Percentiles rank a stretch among this genome's conserved stretches.
Evolutionary conservation across 2,888 invertebrate genomes (phyloP).

Genomic region (Drosophila pegasa): DNA sequence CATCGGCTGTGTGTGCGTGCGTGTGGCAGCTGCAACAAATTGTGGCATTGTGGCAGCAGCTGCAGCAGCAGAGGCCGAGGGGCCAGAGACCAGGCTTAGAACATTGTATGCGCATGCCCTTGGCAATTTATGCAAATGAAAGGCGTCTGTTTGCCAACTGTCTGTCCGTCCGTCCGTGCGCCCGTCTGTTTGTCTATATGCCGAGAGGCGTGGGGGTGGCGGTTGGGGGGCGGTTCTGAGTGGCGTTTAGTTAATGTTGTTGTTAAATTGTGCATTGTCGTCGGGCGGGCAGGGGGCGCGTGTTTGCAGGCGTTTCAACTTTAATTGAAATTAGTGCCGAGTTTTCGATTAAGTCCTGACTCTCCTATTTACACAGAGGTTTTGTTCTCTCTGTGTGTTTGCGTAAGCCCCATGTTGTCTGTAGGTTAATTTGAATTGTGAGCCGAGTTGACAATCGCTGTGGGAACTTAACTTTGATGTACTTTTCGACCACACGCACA

Average conservation of each 20-base stretch:
- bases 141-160: constrained; percentile 53
- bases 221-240: constrained; percentile 4
- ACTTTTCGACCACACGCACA: background rate
- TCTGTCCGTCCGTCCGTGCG: constrained; percentile 20
- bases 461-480: constrained; percentile 27
- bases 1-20: background rate
- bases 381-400: constrained; percentile 4
- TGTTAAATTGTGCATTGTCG: constrained; percentile 66
- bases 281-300: constrained; percentile 7
- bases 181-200: constrained; percentile 4
- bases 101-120: constrained; percentile 19
- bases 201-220: no score
- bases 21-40: constrained; percentile 20
- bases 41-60: background rate
- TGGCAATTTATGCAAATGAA: constrained; percentile 70
- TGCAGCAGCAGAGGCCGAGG: background rate
- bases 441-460: constrained; percentile 12
- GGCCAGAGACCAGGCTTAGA: background rate
- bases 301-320: constrained; percentile 60
- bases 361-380: constrained; percentile 30
- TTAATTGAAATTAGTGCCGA: constrained; percentile 78
- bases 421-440: constrained; percentile 32
- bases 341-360: constrained; percentile 61
- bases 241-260: constrained; percentile 65
- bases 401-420: constrained; percentile 15